Evolutionary conservation across 2,113 vertebrate genomes (phyloP).

Genomic region (Gadus chalcogrammus): DNA sequence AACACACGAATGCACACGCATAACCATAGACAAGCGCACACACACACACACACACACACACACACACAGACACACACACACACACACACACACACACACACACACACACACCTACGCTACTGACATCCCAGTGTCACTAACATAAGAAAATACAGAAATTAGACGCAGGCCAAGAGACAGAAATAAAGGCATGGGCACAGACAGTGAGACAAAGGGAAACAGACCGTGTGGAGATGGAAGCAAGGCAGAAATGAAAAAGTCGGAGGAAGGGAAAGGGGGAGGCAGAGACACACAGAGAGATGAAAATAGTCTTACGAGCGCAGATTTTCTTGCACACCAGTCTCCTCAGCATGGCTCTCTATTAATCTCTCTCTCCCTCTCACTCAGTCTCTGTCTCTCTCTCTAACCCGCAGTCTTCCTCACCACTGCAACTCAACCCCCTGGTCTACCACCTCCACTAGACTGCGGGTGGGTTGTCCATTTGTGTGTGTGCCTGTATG

Average conservation of each 20-base stretch:
- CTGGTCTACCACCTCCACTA: not conserved
- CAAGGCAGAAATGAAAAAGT: not conserved
- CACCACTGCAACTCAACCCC: conserved; percentile 25
- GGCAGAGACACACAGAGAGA: conserved; percentile 1
- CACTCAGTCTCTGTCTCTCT: conserved; percentile 36
- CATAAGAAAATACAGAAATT: too few species aligned
- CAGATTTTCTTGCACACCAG: conserved; percentile 81
- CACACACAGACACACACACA: too few species aligned
- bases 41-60: too few species aligned
- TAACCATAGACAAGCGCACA: too few species aligned
- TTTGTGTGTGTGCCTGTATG: conserved; percentile 7
- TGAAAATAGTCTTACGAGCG: conserved; percentile 65
- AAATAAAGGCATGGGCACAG: too few species aligned
- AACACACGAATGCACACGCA: too few species aligned
- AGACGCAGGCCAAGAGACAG: too few species aligned
- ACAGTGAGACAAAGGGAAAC: too few species aligned
- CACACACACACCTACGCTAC: too few species aligned
- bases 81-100: too few species aligned
- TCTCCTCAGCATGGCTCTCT: conserved; percentile 76
- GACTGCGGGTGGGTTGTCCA: conserved; percentile 19
- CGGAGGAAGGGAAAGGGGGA: not conserved
- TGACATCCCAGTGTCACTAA: too few species aligned
- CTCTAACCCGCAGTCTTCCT: conserved; percentile 42
- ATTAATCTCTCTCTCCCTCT: conserved; percentile 35
- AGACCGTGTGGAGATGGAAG: too few species aligned